Conservation (phyloP, 2,888 invertebrate genomes). For the Callyntrura guangdongensis region DNA sequence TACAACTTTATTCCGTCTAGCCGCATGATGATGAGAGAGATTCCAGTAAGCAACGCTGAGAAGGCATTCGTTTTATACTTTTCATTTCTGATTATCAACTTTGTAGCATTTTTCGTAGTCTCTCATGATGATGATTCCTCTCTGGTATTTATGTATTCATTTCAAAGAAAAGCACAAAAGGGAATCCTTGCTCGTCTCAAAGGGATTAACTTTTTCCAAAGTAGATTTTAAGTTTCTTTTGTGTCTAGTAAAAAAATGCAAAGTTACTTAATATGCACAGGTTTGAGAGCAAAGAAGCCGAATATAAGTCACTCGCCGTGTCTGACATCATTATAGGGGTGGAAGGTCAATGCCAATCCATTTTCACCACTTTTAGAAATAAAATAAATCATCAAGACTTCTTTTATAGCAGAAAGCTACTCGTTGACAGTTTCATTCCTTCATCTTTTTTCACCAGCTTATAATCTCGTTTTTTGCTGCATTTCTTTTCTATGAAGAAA, state of each 20-base stretch:
- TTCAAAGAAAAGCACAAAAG: neutral
- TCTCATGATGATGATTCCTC: conserved; percentile 6
- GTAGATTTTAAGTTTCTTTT: neutral
- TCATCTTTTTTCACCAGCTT: conserved; percentile 21
- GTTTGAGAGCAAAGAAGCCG: conserved; percentile 11
- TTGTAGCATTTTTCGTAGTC: conserved; percentile 12
- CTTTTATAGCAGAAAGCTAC: conserved; percentile 15
- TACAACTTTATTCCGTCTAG: neutral
- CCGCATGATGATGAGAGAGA: neutral
- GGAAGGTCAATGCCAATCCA: conserved; percentile 72
- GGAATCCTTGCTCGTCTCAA: neutral
- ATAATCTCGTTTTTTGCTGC: conserved; percentile 22
- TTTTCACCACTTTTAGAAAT: conserved; percentile 20
- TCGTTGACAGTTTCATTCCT: conserved; percentile 68
- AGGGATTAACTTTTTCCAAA: conserved; percentile 44
- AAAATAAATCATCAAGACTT: conserved; percentile 9
- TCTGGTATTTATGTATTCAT: neutral
- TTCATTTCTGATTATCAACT: too few species aligned
- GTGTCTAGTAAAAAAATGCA: neutral
- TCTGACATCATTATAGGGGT: conserved; percentile 65
- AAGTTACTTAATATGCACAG: neutral
- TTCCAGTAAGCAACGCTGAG: neutral
- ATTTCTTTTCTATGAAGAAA: conserved; percentile 38
- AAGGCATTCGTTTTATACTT: neutral
- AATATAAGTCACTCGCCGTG: conserved; percentile 36